Percentiles rank a stretch among this genome's conserved stretches.
Evolutionary conservation across 2,797 vertebrate species (phyloP).

Genomic region (Crocodylus rhombifer): DNA sequence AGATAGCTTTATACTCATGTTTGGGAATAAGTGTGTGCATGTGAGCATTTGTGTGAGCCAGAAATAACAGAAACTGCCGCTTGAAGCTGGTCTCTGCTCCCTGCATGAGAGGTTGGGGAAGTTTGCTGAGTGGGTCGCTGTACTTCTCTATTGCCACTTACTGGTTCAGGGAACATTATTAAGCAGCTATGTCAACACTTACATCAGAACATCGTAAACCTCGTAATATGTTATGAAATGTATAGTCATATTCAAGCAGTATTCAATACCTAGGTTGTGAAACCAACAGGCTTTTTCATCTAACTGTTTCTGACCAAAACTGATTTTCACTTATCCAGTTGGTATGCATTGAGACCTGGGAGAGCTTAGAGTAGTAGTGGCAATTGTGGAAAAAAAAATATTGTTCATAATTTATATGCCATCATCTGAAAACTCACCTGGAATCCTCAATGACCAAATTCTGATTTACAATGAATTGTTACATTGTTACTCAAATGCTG

Average conservation of each 20-base stretch:
- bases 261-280: fast-evolving
- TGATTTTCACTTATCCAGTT: not conserved
- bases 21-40: fast-evolving
- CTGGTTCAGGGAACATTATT: fast-evolving
- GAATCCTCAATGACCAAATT: not conserved
- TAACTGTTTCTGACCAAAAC: not conserved
- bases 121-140: not conserved
- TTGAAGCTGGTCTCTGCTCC: not conserved
- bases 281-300: not conserved
- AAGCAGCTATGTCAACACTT: not conserved
- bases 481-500: not conserved
- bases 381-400: not conserved
- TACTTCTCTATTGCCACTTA: not conserved
- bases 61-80: not conserved
- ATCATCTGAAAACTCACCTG: not conserved
- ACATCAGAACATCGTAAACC: fast-evolving
- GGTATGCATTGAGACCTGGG: not conserved
- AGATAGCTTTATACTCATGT: not conserved
- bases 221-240: fast-evolving
- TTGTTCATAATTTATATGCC: not conserved
- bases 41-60: too few relatives aligned
- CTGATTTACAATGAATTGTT: not conserved
- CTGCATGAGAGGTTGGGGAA: not conserved
- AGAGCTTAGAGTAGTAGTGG: not conserved
- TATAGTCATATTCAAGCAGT: not conserved